Percentiles rank a stretch among this genome's conserved stretches.
Evolutionary conservation across 2,888 invertebrate species (phyloP).

Genomic region (Drosophila incognita): DNA sequence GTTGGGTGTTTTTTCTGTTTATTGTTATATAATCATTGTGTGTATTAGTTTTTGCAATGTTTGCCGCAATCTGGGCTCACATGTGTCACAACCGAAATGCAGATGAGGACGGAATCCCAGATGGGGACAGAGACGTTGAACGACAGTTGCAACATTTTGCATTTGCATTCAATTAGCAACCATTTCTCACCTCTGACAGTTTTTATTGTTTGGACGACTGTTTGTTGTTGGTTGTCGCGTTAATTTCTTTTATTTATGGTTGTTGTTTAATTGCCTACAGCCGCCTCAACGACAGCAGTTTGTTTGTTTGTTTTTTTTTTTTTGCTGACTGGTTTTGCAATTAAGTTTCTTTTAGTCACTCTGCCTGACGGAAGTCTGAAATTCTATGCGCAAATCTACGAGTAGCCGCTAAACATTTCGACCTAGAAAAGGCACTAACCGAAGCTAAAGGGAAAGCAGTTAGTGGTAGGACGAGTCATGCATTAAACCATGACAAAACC

Average conservation of each 20-base stretch:
- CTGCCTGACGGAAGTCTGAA: slow-evolving; percentile 52
- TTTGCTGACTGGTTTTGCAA: slow-evolving; percentile 56
- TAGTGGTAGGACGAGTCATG: slow-evolving; percentile 7
- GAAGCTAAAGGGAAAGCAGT: slow-evolving; percentile 58
- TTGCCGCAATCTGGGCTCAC: slow-evolving; percentile 52
- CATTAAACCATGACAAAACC: background rate
- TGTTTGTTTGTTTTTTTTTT: slow-evolving; percentile 19
- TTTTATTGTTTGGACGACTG: slow-evolving; percentile 19
- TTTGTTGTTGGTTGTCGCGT: slow-evolving; percentile 39
- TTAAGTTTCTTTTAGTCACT: slow-evolving; percentile 49
- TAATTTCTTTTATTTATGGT: slow-evolving; percentile 67
- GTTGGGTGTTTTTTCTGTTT: slow-evolving; percentile 24
- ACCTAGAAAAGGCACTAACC: slow-evolving; percentile 62
- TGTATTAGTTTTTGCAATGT: slow-evolving; percentile 45
- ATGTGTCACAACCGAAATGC: slow-evolving; percentile 58
- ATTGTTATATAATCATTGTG: slow-evolving; percentile 64
- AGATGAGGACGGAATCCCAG: slow-evolving; percentile 21
- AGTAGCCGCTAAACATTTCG: slow-evolving; percentile 66
- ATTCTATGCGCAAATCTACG: slow-evolving; percentile 49
- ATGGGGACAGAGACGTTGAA: slow-evolving; percentile 6
- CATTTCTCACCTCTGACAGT: slow-evolving; percentile 69
- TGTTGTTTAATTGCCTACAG: slow-evolving; percentile 60
- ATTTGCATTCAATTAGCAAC: slow-evolving; percentile 79
- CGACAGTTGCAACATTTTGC: slow-evolving; percentile 43
- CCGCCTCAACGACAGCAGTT: slow-evolving; percentile 14